phyloP scores from a whole-genome alignment of 2,797 vertebrate species.

The Cottoperca gobio region DNA sequence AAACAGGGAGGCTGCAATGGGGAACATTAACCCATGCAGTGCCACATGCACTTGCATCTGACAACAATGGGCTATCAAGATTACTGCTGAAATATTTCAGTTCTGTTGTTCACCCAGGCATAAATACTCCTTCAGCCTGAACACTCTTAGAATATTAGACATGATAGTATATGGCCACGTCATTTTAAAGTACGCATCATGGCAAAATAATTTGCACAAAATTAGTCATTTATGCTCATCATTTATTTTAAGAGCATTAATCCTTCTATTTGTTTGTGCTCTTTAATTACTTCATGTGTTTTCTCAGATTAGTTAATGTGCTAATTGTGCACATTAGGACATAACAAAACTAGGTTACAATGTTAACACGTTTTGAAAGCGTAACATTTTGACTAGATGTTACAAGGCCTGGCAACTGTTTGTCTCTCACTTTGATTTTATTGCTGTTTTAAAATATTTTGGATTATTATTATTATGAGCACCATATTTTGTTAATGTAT shows the following conservation, averaged over 20 bases:
- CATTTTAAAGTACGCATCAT: not conserved
- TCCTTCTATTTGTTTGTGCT: too few species aligned
- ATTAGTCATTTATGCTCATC: too few species aligned
- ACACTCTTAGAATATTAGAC: not conserved
- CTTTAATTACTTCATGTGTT: too few species aligned
- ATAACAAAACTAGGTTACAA: too few species aligned
- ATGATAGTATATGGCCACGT: not conserved
- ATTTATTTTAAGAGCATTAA: too few species aligned
- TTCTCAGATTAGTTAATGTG: too few species aligned
- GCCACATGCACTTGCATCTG: conserved; percentile 26
- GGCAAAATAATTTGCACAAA: too few species aligned
- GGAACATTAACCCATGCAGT: conserved; percentile 66
- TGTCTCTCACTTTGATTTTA: not conserved
- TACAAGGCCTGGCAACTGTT: not conserved
- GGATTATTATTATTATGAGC: too few species aligned
- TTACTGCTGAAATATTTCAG: conserved; percentile 4
- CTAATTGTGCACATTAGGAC: too few species aligned
- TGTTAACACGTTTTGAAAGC: too few species aligned
- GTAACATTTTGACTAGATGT: too few species aligned
- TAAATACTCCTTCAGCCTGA: not conserved
- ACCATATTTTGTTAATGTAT: not conserved
- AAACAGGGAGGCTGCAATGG: conserved; percentile 67
- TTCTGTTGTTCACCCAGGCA: not conserved
- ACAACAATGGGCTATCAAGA: conserved; percentile 1
- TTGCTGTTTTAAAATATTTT: not conserved